phyloP scores from a whole-genome alignment of 2,888 invertebrate species.

The Thereva unica region DNA sequence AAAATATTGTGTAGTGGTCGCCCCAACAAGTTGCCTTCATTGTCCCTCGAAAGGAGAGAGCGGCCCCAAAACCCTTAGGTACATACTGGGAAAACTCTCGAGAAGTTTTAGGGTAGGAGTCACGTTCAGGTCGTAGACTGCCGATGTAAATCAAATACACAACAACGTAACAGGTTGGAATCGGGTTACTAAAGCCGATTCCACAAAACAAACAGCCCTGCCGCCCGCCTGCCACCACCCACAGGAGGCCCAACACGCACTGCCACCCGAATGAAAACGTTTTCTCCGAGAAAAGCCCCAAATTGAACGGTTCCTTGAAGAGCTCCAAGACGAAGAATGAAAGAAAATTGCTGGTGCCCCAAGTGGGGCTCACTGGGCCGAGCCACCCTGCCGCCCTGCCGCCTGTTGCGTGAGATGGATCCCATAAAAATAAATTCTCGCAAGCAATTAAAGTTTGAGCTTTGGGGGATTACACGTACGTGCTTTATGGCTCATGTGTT shows the following conservation, averaged over 20 bases:
- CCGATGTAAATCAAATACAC: conserved; percentile 33
- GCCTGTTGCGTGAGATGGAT: conserved; percentile 41
- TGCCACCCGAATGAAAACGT: conserved; percentile 26
- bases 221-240: conserved; percentile 13
- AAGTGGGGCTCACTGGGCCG: background rate
- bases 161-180: conserved; percentile 35
- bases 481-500: conserved; percentile 28
- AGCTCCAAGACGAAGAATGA: conserved; percentile 21
- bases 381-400: conserved; percentile 6
- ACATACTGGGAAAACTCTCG: too few relatives aligned
- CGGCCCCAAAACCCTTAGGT: too few relatives aligned
- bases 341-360: conserved; percentile 20
- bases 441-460: conserved; percentile 42
- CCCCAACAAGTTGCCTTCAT: too few relatives aligned
- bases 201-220: conserved; percentile 25
- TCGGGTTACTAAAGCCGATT: conserved; percentile 5
- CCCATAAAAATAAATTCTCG: conserved; percentile 41
- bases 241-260: conserved; percentile 18
- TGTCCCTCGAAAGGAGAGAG: too few relatives aligned
- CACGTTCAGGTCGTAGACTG: conserved; percentile 30
- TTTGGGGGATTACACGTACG: conserved; percentile 29
- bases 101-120: conserved; percentile 13
- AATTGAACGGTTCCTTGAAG: conserved; percentile 39
- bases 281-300: conserved; percentile 29
- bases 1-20: too few relatives aligned